Base-by-base conservation (phyloP, 2,888 invertebrate genomes). In the Perizoma affinitatum region DNA sequence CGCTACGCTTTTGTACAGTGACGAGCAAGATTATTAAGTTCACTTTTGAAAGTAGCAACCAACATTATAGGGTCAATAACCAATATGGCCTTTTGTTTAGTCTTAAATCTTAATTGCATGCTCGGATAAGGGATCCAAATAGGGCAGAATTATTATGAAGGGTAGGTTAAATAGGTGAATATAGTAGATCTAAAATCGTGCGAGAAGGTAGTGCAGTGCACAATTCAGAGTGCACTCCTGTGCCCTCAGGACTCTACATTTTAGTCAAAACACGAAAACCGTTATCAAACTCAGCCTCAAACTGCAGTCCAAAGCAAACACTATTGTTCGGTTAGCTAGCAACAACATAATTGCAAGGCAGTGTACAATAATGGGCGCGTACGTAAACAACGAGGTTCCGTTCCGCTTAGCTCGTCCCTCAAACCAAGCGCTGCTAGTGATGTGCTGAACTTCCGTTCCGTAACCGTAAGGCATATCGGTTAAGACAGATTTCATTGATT, bases 341-440 rank as follows among this genome's bases (percentile, higher is more conserved):
- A 53, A 58, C 55, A 67, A 64, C 67, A 66, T 63, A 65, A 71
- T 71, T 70, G 62, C 58, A 64, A 55, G 54, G 45, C 57, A 53
- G 56, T 67, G 59, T 65, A 68, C 61, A 64, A 65, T 66, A 66
- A 63, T 61, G 66, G 61, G 44, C 50, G 56, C 48, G 55, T 50
- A 47, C 43, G 61, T 62, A 65, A 68, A 68, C 68, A 61, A 61
- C 63, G 35, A 49, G 56, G 66, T 47, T 64, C 54, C 58, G 64
- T 61, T 64, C 58, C 61, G 60, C 61, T 60, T 57, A 63, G 61
- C 57, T 63, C 49, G 58, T 58, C 55, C 54, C 60, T 63, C 58
- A 55, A 65, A 61, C 47, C 45, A 46, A 62, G 57, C 41, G 50
- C 40, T 7, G 42, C n/a, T 58, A 55, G 63, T 58, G 64, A 57